A percentile compares a stretch with the other conserved stretches of the same genome.
Evolutionary conservation across 1,140 invertebrate species (phyloP).

Genomic region (Oryctes rhinoceros): DNA sequence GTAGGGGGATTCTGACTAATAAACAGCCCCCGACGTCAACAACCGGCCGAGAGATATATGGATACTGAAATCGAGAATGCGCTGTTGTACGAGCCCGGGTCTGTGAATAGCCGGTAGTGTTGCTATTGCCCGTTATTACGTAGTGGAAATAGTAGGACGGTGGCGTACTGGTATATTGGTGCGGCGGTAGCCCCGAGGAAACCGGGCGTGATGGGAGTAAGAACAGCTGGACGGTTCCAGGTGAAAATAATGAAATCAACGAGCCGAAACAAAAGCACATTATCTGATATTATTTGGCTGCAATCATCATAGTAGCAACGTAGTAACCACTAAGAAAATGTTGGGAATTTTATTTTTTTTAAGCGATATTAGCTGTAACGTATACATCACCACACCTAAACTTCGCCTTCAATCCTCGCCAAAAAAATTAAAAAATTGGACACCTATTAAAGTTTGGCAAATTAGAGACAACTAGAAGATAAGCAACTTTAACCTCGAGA

Average conservation of each 20-base stretch:
- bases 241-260: conserved; percentile 60
- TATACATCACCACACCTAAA: too few species aligned
- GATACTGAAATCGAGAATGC: conserved; percentile 57
- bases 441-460: too few species aligned
- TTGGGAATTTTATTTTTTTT: not conserved
- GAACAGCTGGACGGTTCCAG: conserved; percentile 58
- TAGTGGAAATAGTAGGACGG: conserved; percentile 17
- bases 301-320: not conserved
- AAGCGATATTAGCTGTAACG: not conserved
- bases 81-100: not conserved
- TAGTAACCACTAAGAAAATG: not conserved
- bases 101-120: conserved; percentile 21
- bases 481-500: too few species aligned
- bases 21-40: conserved; percentile 53
- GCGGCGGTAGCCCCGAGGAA: conserved; percentile 47
- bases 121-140: conserved; percentile 12
- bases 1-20: conserved; percentile 52
- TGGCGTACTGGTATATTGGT: not conserved
- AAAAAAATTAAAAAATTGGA: too few species aligned
- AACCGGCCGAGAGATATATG: conserved; percentile 56
- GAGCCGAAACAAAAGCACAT: conserved; percentile 56
- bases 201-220: conserved; percentile 55
- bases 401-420: too few species aligned
- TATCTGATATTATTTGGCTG: conserved; percentile 25
- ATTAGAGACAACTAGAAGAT: too few species aligned